Base-by-base conservation (phyloP, 2,888 invertebrate species). In the Rotaria macrura region DNA sequence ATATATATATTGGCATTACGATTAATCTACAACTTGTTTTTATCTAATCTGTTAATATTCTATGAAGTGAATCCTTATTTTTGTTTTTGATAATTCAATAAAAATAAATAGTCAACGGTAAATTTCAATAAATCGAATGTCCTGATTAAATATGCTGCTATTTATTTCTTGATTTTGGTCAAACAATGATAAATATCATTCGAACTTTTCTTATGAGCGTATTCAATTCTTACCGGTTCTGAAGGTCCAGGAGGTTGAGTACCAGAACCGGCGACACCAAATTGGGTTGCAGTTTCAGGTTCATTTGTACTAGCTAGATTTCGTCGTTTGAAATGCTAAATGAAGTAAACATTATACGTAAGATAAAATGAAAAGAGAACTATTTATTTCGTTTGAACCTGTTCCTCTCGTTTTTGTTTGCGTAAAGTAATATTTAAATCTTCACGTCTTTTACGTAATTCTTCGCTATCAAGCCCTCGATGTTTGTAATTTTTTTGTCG, bases 391-490 rank as follows among this genome's bases (percentile, higher is more conserved):
- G 96, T 88, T 97, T 93, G 87, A 96, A 97, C 90, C 91, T 97
- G 97, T 90, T 96, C 95, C 91, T 97, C 97, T 87, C 97, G 92
- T 91, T 97, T 97, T 89, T 96, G 96, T 92, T 97, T 97, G 85
- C 97, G 92, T 84, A 98, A 92, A 90, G 97, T 97, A 49, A 98
- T 95, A 47, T 97, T 97, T 91, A 97, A 97, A 89, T 98, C 97
- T 91, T 97, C 97, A 74, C 97, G 93, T 72, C 97, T 92, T 85
- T 97, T 93, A 84, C 97, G 93, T 89, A 97, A 92, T 91, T 97
- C 97, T 88, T 96, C 79, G 43, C 79, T 79, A 38, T 79, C 79
- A 40, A 79, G 43, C 12, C 79, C 79, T n/a, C 79, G 79, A 43
- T 79, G 79, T 43, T 79, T 79, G n/a, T 79, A 79, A 79, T 79